These are phyloP conservation scores for Eurytoma adleriae DNA, from an alignment of 2,888 invertebrate genomes.

Conservation along the genomic window DNA sequence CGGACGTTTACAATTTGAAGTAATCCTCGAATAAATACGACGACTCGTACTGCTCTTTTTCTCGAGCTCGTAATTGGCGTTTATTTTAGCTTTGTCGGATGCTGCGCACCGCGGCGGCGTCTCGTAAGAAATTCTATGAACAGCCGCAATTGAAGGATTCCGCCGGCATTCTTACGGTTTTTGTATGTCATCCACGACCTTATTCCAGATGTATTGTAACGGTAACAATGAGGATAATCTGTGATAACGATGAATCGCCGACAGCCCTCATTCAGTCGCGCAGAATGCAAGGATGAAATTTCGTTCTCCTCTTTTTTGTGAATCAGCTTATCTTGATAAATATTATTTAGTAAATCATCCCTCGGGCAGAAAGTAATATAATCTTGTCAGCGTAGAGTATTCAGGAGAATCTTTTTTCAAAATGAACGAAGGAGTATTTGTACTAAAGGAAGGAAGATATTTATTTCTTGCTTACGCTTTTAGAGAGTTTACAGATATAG, in stretches of 20 bases:
- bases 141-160: slow-evolving; percentile 20
- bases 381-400: neutral
- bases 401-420: too few species aligned
- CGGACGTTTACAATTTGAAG: neutral
- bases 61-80: slow-evolving; percentile 1
- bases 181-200: slow-evolving; percentile 33
- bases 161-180: slow-evolving; percentile 25
- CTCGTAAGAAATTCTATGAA: slow-evolving; percentile 21
- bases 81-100: slow-evolving; percentile 21
- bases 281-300: neutral
- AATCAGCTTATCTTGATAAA: neutral
- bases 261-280: slow-evolving; percentile 19
- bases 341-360: slow-evolving; percentile 14
- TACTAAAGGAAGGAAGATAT: too few species aligned
- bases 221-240: slow-evolving; percentile 47
- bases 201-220: slow-evolving; percentile 39
- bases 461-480: too few species aligned
- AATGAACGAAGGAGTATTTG: too few species aligned
- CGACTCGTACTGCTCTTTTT: neutral
- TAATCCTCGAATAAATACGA: neutral
- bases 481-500: too few species aligned
- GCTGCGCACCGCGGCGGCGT: slow-evolving; percentile 2
- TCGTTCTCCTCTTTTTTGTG: slow-evolving; percentile 8
- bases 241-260: slow-evolving; percentile 31
- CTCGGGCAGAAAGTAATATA: neutral